Conservation (phyloP, 2,888 invertebrate species). For the Zelleria hepariella region DNA sequence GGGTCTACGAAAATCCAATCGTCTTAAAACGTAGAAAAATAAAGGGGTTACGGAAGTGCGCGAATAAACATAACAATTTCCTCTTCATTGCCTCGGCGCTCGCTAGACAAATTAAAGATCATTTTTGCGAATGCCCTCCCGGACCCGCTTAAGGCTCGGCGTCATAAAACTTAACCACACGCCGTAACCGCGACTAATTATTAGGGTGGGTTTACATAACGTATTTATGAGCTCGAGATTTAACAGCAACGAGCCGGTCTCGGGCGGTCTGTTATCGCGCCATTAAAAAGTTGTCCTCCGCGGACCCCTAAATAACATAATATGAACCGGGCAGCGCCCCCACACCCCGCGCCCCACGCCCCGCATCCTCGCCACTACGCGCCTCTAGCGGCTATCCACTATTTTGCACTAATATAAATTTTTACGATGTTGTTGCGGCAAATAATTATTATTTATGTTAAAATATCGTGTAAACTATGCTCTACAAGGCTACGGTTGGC, state of each 20-base stretch:
- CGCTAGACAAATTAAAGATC: constrained; percentile 63
- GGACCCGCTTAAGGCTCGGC: constrained; percentile 41
- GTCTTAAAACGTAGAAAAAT: constrained; percentile 53
- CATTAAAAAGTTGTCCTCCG: constrained; percentile 69
- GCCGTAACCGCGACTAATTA: constrained; percentile 69
- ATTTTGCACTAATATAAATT: neutral
- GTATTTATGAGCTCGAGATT: constrained; percentile 70
- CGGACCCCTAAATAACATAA: constrained; percentile 62
- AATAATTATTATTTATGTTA: neutral
- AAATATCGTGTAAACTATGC: neutral
- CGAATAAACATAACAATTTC: constrained; percentile 64
- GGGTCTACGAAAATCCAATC: constrained; percentile 49
- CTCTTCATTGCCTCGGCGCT: constrained; percentile 53
- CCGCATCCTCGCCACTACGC: no score
- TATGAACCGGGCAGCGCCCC: constrained; percentile 36
- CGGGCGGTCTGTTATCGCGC: constrained; percentile 69
- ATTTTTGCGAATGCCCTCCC: constrained; percentile 55
- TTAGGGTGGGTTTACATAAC: constrained; percentile 71
- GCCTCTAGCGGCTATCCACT: neutral
- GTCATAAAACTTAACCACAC: constrained; percentile 68
- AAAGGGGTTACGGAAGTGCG: constrained; percentile 45
- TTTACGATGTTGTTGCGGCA: neutral
- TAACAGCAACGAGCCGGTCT: constrained; percentile 55
- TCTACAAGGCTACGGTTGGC: neutral
- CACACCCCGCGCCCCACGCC: constrained; percentile 15